Evolutionary conservation across 1,140 invertebrate genomes (phyloP), one percentile per base, ranked within the genome.

Genomic region (Macrocentrus cingulum): DNA sequence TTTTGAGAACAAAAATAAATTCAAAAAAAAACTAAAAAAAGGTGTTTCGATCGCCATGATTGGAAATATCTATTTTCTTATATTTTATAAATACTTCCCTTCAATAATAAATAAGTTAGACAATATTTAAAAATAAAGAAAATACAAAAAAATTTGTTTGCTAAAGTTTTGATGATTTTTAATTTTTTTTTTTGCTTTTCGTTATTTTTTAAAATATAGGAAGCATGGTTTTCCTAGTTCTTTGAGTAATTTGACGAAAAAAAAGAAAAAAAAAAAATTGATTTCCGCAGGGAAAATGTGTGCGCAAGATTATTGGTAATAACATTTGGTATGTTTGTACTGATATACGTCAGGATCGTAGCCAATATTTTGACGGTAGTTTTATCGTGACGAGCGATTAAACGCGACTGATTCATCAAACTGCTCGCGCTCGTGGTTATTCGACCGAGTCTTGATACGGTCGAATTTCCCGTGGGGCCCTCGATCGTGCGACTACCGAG

Each of bases 381-480:
- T 51, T 51, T 51, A 51, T 51, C 32, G 49, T 37, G 19, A 16
- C 32, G 18, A 36, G 49, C 46, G 46, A 49, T 49, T 49, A 49
- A 49, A 49, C 46, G 4, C 23, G 46, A 34, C 46, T 49, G 46
- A 49, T 49, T 49, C 46, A 49, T 49, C 46, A 49, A 49, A 18
- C 32, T 23, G 18, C 20, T 15, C 29, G 9, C 32, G 32, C 11
- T 1, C 25, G 15, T 16, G 19, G 19, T 51, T 34, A 51, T 52
- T 68, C 56, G 60, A 57, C 55, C 55, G 63, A 56, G 51, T 29
- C 23, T 63, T 67, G 60, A 66, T 66, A 67, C 51, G 50, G 32
- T 57, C 42, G 60, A 65, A 69, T 71, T 69, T 69, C 57, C 61
- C 64, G 64, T 55, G 63, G 64, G 69, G 48, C 60, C 57, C 53